Conservation (phyloP, 2,113 vertebrate species). For the Psilopsiagon aurifrons region DNA sequence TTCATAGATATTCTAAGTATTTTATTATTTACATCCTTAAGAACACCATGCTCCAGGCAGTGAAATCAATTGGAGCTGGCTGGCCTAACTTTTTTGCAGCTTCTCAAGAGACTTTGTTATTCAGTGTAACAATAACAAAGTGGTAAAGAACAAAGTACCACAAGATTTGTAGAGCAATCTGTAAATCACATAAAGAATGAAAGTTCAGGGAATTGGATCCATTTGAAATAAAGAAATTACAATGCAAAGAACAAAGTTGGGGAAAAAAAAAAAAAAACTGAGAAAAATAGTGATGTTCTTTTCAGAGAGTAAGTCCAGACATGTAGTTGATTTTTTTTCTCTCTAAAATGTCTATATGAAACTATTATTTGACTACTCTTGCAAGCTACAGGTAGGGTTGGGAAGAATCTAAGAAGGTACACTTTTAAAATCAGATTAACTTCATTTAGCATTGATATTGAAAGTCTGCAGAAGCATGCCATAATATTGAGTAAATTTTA, state of each 20-base stretch:
- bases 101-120: conserved; percentile 34
- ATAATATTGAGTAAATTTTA: background rate
- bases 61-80: conserved; percentile 37
- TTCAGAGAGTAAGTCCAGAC: background rate
- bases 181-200: background rate
- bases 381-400: background rate
- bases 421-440: background rate
- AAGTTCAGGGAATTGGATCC: background rate
- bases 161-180: background rate
- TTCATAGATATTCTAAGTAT: conserved; percentile 37
- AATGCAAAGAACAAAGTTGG: background rate
- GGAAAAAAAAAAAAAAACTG: background rate
- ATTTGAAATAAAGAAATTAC: background rate
- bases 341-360: background rate
- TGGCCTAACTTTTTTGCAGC: conserved; percentile 11
- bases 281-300: background rate
- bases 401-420: background rate
- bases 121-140: conserved; percentile 9
- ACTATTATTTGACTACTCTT: background rate
- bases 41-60: conserved; percentile 9
- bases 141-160: background rate
- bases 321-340: background rate
- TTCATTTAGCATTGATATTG: background rate
- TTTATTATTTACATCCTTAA: conserved; percentile 48
- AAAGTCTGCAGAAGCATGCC: background rate